Percentiles rank a stretch among this genome's conserved stretches.
These are phyloP conservation scores for Thysanoteuthis rhombus DNA, from an alignment of 2,888 invertebrate genomes.

Conservation along the genomic window DNA sequence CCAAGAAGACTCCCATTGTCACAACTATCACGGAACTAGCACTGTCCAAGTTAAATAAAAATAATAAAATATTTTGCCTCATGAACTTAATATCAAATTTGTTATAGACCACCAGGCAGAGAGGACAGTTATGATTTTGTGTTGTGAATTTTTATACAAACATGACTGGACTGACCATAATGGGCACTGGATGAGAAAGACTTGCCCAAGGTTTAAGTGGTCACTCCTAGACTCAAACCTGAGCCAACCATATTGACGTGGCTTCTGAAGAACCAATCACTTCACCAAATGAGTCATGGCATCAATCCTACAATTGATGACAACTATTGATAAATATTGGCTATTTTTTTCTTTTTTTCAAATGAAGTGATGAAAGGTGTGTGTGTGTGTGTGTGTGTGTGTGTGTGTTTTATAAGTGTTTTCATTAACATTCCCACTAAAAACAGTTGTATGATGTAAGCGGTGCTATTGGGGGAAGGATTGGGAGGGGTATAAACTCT, in stretches of 20 bases:
- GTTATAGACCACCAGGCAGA: too few species aligned
- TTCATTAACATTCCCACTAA: constrained; percentile 12
- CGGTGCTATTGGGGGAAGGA: background rate
- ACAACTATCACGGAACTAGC: background rate
- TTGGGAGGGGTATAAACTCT: background rate
- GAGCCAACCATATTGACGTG: background rate
- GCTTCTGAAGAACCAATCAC: background rate
- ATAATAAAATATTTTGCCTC: background rate
- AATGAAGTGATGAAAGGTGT: background rate
- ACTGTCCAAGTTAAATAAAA: background rate
- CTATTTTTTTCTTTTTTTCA: too few species aligned
- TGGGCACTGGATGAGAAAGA: background rate
- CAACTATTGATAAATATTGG: background rate
- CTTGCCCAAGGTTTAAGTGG: background rate
- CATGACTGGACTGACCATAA: background rate
- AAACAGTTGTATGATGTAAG: background rate
- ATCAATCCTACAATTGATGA: background rate
- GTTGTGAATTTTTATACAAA: background rate
- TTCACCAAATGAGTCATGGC: background rate
- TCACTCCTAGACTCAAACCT: background rate
- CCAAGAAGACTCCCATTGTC: background rate
- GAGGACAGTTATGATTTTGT: background rate
- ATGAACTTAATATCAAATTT: background rate
- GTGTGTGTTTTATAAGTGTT: background rate
- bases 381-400: background rate